Conservation (phyloP, 2,797 vertebrate genomes). For the Trachops cirrhosus region DNA sequence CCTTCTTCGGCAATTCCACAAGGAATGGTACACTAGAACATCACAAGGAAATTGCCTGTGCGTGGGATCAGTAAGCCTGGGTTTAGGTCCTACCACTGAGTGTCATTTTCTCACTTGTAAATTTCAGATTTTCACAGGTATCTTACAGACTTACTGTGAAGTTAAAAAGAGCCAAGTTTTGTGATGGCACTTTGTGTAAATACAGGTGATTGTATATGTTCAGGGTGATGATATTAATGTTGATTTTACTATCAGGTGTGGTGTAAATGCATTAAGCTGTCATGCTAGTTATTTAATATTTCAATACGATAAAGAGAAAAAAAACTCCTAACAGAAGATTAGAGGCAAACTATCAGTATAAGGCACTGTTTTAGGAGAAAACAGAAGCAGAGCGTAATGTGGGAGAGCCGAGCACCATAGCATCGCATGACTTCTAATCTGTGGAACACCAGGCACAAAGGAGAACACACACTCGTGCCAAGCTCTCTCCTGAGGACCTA, state of each 20-base stretch:
- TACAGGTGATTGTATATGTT: conserved; percentile 28
- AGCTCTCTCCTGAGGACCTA: neutral
- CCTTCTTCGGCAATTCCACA: neutral
- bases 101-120: conserved; percentile 39
- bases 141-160: conserved; percentile 13
- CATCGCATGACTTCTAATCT: neutral
- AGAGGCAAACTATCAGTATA: neutral
- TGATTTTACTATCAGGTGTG: conserved; percentile 41
- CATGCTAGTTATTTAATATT: conserved; percentile 10
- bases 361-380: neutral
- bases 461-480: neutral
- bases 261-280: neutral
- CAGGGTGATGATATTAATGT: neutral
- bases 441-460: neutral
- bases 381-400: neutral
- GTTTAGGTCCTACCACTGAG: neutral
- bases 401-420: neutral
- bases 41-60: neutral
- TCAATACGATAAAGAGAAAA: neutral
- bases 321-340: neutral
- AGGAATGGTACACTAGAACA: neutral
- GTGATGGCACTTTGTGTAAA: conserved; percentile 36
- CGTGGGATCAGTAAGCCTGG: neutral
- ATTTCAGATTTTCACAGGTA: conserved; percentile 44
- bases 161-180: conserved; percentile 40